Base-by-base conservation (phyloP, 2,113 vertebrate genomes). In the Hassar affinis region DNA sequence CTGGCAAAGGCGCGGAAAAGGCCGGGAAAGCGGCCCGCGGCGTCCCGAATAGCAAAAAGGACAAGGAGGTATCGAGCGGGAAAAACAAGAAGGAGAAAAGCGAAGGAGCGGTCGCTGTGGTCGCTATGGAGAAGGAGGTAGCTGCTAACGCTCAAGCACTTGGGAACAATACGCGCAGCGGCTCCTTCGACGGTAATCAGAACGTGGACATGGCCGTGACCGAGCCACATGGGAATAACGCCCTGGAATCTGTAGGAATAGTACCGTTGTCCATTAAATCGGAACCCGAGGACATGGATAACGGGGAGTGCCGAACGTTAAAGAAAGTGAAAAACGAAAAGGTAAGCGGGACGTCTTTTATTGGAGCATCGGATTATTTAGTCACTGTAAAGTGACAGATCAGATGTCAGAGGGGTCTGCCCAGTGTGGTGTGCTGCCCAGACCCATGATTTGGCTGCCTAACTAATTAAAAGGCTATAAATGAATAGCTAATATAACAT, bases 271-370 rank as follows among this genome's bases (percentile, higher is more conserved):
- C 95, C 91, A 92, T 96, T 93, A 99, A 99, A 92, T 93, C 95
- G 1, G 98, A 99, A 91, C 92, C 95, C 81, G 97, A 98, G 91
- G 98, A 99, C 64, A 94, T 96, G 90, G 98, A 99, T 83, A 94
- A 93, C 86, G 92, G 92, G 47, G 98, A 99, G 87, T 98, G 96
- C 92, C 95, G 98, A 90, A 94, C 93, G 62, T 89, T 97, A 91
- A 99, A 99, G 90, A 99, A 99, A 90, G 95, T 98, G 90, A 99
- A 99, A 92, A 95, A 94, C 14, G 98, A 99, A 92, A 99, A 99
- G 97, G 98, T 99, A 96, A 92, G 96, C 88, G 84, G 38, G 49
- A 30, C 71, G 6, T 82, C 57, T 77, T 64, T n/a, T n/a, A n/a
- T n/a, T n/a, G n/a, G n/a, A n/a, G n/a, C n/a, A n/a, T n/a, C n/a